These are phyloP conservation scores for Drosophila meridionalis DNA, from an alignment of 2,888 invertebrate genomes.

Conservation along the genomic window DNA sequence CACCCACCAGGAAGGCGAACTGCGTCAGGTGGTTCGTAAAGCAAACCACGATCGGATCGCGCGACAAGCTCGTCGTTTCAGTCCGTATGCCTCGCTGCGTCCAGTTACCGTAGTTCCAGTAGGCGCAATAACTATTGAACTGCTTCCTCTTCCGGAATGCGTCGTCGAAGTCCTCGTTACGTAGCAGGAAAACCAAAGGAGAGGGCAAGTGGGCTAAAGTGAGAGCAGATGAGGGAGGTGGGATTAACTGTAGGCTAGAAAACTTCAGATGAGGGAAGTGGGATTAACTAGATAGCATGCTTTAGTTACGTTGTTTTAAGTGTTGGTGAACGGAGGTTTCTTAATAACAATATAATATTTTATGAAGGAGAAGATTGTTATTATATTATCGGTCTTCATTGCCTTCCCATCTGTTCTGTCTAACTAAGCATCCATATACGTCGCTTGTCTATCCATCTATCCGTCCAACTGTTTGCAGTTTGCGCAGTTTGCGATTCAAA, in stretches of 20 bases:
- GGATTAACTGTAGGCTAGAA: neutral
- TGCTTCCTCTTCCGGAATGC: neutral
- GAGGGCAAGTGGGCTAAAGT: constrained; percentile 12
- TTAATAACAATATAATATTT: too few relatives aligned
- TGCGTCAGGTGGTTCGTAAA: constrained; percentile 35
- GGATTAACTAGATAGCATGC: too few relatives aligned
- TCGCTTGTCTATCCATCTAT: too few relatives aligned
- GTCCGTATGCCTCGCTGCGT: constrained; percentile 16
- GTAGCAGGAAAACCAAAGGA: constrained; percentile 18
- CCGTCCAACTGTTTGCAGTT: too few relatives aligned
- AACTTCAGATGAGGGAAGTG: too few relatives aligned
- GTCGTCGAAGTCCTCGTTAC: constrained; percentile 4
- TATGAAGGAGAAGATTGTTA: too few relatives aligned
- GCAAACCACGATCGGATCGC: constrained; percentile 33
- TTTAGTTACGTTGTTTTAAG: too few relatives aligned
- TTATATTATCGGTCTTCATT: too few relatives aligned
- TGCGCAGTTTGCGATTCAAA: too few relatives aligned
- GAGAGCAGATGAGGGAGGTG: neutral
- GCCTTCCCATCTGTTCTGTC: too few relatives aligned
- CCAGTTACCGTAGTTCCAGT: constrained; percentile 40
- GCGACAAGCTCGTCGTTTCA: neutral
- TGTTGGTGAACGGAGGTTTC: too few relatives aligned
- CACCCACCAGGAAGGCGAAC: constrained; percentile 39
- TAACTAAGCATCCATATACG: too few relatives aligned
- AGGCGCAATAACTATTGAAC: constrained; percentile 24